Conservation (phyloP, 2,797 vertebrate species). For the Synanceia verrucosa region DNA sequence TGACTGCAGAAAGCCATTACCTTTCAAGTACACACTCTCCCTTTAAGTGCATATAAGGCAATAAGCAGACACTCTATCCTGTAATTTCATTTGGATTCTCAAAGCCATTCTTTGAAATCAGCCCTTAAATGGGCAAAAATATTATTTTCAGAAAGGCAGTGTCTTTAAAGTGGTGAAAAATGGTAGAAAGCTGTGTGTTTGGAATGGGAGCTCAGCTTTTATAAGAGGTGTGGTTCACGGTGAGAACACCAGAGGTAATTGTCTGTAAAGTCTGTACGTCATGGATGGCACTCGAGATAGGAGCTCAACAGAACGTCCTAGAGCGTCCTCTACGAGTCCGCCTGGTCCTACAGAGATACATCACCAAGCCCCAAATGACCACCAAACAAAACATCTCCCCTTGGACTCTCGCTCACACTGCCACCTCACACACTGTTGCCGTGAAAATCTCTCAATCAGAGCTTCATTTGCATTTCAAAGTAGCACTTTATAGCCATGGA, state of each 20-base stretch:
- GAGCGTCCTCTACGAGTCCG: constrained; percentile 46
- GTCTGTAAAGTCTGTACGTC: constrained; percentile 26
- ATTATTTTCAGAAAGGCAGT: constrained; percentile 53
- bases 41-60: constrained; percentile 78
- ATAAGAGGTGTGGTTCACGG: constrained; percentile 14
- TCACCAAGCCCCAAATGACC: constrained; percentile 41
- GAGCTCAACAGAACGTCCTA: constrained; percentile 28
- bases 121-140: constrained; percentile 64
- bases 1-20: constrained; percentile 75
- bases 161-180: constrained; percentile 42
- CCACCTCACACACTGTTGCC: constrained; percentile 53
- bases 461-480: constrained; percentile 85
- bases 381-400: constrained; percentile 62
- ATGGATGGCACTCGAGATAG: constrained; percentile 11
- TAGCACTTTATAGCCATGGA: constrained; percentile 77
- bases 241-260: constrained; percentile 22
- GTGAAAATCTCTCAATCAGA: constrained; percentile 79
- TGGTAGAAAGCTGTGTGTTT: constrained; percentile 16
- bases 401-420: constrained; percentile 57
- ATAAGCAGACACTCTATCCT: constrained; percentile 69
- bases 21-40: constrained; percentile 67
- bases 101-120: constrained; percentile 66
- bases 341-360: constrained; percentile 33
- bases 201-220: constrained; percentile 27
- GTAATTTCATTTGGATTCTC: constrained; percentile 70